Base-by-base conservation (phyloP, 2,797 vertebrate species). In the Craterocephalus amniculus region DNA sequence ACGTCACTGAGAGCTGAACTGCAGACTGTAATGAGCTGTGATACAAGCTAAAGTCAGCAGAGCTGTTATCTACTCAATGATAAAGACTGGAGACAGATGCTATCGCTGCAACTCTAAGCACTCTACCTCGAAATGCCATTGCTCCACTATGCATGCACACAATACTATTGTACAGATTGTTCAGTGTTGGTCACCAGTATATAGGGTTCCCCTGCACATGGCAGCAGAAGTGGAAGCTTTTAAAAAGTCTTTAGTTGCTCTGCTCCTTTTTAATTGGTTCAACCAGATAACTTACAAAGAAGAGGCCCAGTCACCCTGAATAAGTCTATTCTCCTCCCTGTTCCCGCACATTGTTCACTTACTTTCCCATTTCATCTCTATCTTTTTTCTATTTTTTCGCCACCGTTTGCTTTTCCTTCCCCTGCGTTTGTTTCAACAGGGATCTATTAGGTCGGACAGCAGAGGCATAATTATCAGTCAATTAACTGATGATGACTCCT, bases 1-100 rank as follows among this genome's bases (percentile, higher is more conserved):
- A 77, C 75, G 71, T 74, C 65, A 68, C 20, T 57, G 72, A 70
- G 78, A 75, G 70, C 66, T 74, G 70, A 85, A 72, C 76, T 80
- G 68, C 66, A 61, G 69, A 70, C 70, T 63, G 63, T 80, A 85
- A 89, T 81, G 83, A 88, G 86, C 78, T 80, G 82, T 63, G 78
- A 86, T 82, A 66, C 70, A 70, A 83, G 86, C 69, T 54, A 61
- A 73, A 87, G 85, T 81, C 81, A 72, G 72, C 58, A 57, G 65
- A 80, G 83, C 72, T 52, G 67, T 88, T 89, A 90, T 87, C 89
- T 85, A 13, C 74, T 84, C 73, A 79, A 87, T 85, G 90, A 91
- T 91, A 84, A 90, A 87, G 83, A 83, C 83, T 65, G 51, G 58
- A 70, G 73, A 78, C 76, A 90, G 88, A 91, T 86, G 76, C 66